Percentiles rank a stretch among this genome's conserved stretches.
These are phyloP conservation scores for Lysiphlebus fabarum DNA, from an alignment of 1,140 invertebrate species.

Conservation along the genomic window DNA sequence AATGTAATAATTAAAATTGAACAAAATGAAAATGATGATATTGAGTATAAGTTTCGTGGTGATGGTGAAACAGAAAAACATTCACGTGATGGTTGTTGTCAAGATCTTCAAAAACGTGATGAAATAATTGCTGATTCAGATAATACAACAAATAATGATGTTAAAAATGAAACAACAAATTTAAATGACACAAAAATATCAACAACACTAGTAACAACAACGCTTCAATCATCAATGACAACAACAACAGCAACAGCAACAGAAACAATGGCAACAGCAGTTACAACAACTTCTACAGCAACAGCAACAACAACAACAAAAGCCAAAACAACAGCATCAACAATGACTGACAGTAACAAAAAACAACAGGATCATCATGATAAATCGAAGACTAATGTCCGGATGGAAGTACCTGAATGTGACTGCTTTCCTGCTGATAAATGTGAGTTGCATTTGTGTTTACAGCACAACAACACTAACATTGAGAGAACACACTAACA, in stretches of 20 bases:
- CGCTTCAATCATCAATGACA: too few species aligned
- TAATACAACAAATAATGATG: slow-evolving; percentile 41
- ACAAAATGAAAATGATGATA: slow-evolving; percentile 33
- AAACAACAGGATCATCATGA: slow-evolving; percentile 64
- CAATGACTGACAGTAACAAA: slow-evolving; percentile 30
- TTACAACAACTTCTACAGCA: neutral
- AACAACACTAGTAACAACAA: neutral
- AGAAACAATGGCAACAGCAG: neutral
- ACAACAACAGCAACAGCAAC: neutral
- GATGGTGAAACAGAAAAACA: slow-evolving; percentile 66
- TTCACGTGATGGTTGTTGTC: slow-evolving; percentile 67
- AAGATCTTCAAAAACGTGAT: slow-evolving; percentile 68
- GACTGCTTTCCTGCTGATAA: slow-evolving; percentile 79
- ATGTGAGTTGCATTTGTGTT: slow-evolving; percentile 52
- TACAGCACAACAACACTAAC: slow-evolving; percentile 44
- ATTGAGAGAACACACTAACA: slow-evolving; percentile 45
- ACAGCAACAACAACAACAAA: too few species aligned
- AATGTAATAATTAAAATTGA: slow-evolving; percentile 36
- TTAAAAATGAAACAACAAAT: slow-evolving; percentile 42
- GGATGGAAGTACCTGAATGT: slow-evolving; percentile 79
- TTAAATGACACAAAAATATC: slow-evolving; percentile 28
- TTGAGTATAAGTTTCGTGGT: slow-evolving; percentile 58
- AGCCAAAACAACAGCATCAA: too few species aligned
- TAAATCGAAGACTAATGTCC: slow-evolving; percentile 66
- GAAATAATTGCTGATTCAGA: slow-evolving; percentile 59